phyloP scores from a whole-genome alignment of 2,888 invertebrate species.

The Stomorhina lunata region DNA sequence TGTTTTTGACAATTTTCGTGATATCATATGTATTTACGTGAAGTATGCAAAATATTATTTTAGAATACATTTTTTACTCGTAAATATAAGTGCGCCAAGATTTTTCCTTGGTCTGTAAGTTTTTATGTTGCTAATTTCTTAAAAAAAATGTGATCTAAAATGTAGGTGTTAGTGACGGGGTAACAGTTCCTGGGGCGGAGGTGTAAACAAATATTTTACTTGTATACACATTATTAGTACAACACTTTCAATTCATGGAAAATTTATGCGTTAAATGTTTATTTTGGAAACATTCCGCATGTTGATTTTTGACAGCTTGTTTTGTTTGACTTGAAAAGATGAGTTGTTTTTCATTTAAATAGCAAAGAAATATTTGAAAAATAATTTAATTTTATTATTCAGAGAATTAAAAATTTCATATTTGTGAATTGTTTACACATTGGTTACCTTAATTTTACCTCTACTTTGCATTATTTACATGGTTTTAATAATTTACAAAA shows the following conservation, averaged over 20 bases:
- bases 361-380: too few relatives aligned
- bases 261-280: constrained; percentile 24
- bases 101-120: constrained; percentile 4
- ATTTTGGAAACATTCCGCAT: constrained; percentile 11
- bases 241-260: constrained; percentile 51
- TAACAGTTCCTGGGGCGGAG: neutral
- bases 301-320: constrained; percentile 13
- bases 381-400: too few relatives aligned
- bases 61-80: neutral
- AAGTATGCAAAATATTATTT: constrained; percentile 49
- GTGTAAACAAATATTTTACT: constrained; percentile 3
- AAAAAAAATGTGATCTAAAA: neutral
- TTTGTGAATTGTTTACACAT: too few relatives aligned
- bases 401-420: too few relatives aligned
- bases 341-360: neutral
- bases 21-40: too few relatives aligned
- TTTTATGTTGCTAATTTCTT: neutral
- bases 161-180: neutral
- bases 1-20: constrained; percentile 50
- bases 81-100: constrained; percentile 33
- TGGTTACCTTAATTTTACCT: too few relatives aligned
- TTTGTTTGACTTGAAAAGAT: neutral
- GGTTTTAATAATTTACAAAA: too few relatives aligned
- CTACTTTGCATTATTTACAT: too few relatives aligned
- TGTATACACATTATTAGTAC: constrained; percentile 7